Conservation (phyloP, 2,113 vertebrate species). For the Prietella phreatophila region DNA sequence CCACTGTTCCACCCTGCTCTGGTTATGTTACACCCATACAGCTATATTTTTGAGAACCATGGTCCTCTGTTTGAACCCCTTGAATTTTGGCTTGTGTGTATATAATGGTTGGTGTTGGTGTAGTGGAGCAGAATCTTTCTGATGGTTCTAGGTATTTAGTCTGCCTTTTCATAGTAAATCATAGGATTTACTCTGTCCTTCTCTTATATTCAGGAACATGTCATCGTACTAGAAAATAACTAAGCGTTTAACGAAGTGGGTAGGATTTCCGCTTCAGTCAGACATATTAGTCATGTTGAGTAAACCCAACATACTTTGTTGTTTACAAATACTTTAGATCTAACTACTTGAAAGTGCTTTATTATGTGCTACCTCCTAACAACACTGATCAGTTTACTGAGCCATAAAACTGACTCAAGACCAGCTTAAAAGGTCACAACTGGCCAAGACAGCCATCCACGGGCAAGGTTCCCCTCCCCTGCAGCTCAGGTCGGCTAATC, state of each 20-base stretch:
- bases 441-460: constrained; percentile 57
- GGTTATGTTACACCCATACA: background rate
- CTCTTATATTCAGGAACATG: background rate
- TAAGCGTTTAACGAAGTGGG: background rate
- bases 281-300: background rate
- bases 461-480: constrained; percentile 51
- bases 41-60: background rate
- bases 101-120: background rate
- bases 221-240: background rate
- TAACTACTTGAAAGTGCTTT: constrained; percentile 8
- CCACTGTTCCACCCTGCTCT: background rate
- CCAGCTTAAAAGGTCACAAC: constrained; percentile 60
- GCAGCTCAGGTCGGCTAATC: constrained; percentile 65
- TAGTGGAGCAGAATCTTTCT: background rate
- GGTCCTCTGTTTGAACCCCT: background rate
- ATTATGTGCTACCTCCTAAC: constrained; percentile 7
- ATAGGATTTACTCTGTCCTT: background rate
- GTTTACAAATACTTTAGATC: background rate
- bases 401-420: constrained; percentile 46
- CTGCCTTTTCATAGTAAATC: constrained; percentile 1
- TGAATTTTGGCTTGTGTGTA: background rate
- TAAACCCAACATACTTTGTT: constrained; percentile 3
- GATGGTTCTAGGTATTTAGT: background rate
- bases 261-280: background rate
- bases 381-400: constrained; percentile 49